Base-by-base conservation (phyloP, 2,888 invertebrate genomes). In the Cheilosia vulpina region DNA sequence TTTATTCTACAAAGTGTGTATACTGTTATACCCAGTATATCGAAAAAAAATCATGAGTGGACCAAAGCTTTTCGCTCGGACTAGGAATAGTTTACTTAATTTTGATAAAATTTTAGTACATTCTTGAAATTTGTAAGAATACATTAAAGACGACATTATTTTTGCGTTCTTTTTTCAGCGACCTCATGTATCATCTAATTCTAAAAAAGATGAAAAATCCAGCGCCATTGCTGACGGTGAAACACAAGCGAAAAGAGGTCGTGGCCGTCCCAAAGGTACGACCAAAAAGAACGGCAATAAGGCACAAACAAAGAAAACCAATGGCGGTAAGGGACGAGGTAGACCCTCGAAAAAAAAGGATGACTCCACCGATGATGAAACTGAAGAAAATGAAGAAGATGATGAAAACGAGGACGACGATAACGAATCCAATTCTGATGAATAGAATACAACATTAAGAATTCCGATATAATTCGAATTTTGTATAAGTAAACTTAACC, bases 221-320 rank as follows among this genome's bases (percentile, higher is more conserved):
- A 93, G 93, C 88, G 93, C 93, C 15, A 93, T 93, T 11, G 93
- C 93, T 90, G 94, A 94, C 88, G 93, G 93, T 83, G 93, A 93
- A 83, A 93, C 93, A 71, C 92, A 92, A 89, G 93, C 93, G 60
- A 94, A 94, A 91, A 91, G 94, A 90, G 94, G 94, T 24, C 91
- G 94, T 89, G 94, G 94, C 87, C 92, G 94, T 87, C 94, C 94
- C 27, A 94, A 94, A 88, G 94, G 94, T 45, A 92, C 94, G 27
- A 93, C 93, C 90, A 94, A 94, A 90, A 94, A 93, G 90, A 87
- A 91, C 91, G 75, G 91, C 92, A 88, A 87, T 13, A 88, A 85
- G 31, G 52, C 73, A 6, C 87, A 77, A 71, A 52, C 81, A 13
- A 88, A 87, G 27, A 88, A 88, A 60, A 71, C 84, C 52, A 87